These are phyloP conservation scores for Sebastes variabilis DNA, from an alignment of 2,797 vertebrate genomes.

Conservation along the genomic window DNA sequence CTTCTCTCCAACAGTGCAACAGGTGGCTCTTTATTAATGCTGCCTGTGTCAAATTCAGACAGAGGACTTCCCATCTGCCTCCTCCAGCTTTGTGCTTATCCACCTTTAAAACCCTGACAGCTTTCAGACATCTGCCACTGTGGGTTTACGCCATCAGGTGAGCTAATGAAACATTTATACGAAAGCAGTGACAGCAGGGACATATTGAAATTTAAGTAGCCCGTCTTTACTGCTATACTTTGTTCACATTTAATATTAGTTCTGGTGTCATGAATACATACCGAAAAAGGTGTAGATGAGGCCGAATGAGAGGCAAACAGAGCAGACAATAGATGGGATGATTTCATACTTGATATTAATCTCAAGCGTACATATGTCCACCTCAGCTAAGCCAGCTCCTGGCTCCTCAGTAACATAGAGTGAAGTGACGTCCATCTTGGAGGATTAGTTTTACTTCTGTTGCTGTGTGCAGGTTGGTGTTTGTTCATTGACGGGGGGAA, in stretches of 20 bases:
- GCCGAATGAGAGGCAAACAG: slow-evolving; percentile 85
- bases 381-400: slow-evolving; percentile 54
- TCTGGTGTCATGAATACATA: slow-evolving; percentile 66
- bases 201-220: background rate
- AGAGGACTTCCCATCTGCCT: slow-evolving; percentile 57
- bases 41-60: slow-evolving; percentile 34
- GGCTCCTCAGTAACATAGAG: slow-evolving; percentile 76
- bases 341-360: slow-evolving; percentile 81
- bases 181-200: background rate
- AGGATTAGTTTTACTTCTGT: slow-evolving; percentile 37
- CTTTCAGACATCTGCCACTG: slow-evolving; percentile 50
- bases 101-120: slow-evolving; percentile 61
- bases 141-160: slow-evolving; percentile 42
- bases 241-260: background rate
- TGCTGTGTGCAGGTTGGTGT: slow-evolving; percentile 9
- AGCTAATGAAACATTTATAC: slow-evolving; percentile 28
- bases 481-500: slow-evolving; percentile 40
- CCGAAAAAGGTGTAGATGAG: slow-evolving; percentile 90
- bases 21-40: slow-evolving; percentile 39
- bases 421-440: slow-evolving; percentile 74
- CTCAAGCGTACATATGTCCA: slow-evolving; percentile 78
- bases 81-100: slow-evolving; percentile 64
- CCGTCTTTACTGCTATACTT: background rate
- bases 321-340: slow-evolving; percentile 84
- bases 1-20: slow-evolving; percentile 32